Percentiles rank a stretch among this genome's conserved stretches.
These are phyloP conservation scores for Himalopsyche japonica DNA, from an alignment of 2,888 invertebrate species.

Conservation along the genomic window DNA sequence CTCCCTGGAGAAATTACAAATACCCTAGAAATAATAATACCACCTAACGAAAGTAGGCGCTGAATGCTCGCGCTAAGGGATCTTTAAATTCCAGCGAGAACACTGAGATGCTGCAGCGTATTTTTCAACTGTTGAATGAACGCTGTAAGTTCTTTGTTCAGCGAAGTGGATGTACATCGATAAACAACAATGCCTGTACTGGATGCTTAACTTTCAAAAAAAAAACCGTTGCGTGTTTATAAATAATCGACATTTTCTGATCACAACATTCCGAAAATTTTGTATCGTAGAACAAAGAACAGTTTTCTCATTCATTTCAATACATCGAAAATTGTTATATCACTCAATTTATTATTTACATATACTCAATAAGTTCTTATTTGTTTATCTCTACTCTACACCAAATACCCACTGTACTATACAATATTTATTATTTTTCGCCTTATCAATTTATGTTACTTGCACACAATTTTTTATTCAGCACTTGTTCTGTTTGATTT, in stretches of 20 bases:
- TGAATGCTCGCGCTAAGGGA: not conserved
- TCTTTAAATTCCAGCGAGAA: not conserved
- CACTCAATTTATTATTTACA: too few species aligned
- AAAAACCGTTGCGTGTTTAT: not conserved
- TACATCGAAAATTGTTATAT: too few species aligned
- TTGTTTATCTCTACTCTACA: too few species aligned
- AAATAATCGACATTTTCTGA: not conserved
- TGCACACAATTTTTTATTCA: too few species aligned
- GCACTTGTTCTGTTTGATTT: too few species aligned
- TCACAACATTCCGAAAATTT: not conserved
- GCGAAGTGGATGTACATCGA: not conserved
- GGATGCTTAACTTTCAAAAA: not conserved
- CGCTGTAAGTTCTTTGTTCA: not conserved
- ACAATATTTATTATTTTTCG: too few species aligned
- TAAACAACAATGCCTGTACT: not conserved
- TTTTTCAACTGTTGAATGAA: conserved; percentile 27
- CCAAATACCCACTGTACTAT: too few species aligned
- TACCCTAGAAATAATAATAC: conserved; percentile 17
- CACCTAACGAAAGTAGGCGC: not conserved
- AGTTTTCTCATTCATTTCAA: not conserved
- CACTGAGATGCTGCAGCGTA: not conserved
- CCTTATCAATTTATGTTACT: too few species aligned
- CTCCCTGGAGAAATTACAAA: conserved; percentile 40
- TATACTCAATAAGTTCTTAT: too few species aligned
- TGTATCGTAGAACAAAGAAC: not conserved